Conservation (phyloP, 2,113 vertebrate genomes). For the Xiphorhynchus elegans region DNA sequence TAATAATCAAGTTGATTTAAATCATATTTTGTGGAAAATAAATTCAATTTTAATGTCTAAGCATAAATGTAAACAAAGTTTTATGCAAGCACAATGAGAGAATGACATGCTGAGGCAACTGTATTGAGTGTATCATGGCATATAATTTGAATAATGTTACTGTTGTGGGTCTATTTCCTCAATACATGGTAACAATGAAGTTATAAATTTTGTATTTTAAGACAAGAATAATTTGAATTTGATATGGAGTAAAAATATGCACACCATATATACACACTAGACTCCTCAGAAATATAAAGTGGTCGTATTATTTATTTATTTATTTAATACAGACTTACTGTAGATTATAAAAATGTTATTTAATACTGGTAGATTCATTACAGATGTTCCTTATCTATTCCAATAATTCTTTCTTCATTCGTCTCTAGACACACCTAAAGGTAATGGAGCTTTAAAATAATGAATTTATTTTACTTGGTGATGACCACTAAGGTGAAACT, state of each 20-base stretch:
- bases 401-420: background rate
- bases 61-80: background rate
- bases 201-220: background rate
- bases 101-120: background rate
- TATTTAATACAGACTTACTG: background rate
- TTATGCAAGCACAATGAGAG: conserved; percentile 22
- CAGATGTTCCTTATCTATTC: background rate
- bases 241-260: background rate
- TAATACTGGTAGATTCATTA: background rate
- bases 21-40: background rate
- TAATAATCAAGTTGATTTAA: background rate
- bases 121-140: background rate
- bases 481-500: background rate
- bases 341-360: background rate
- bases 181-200: background rate
- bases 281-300: background rate
- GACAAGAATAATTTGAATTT: background rate
- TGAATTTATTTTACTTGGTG: background rate
- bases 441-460: background rate
- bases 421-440: background rate
- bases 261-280: background rate
- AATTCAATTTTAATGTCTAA: background rate
- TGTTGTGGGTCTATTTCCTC: background rate
- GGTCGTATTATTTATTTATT: background rate
- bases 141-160: background rate